phyloP scores from a whole-genome alignment of 2,888 invertebrate species.

The Dynastes tityus region DNA sequence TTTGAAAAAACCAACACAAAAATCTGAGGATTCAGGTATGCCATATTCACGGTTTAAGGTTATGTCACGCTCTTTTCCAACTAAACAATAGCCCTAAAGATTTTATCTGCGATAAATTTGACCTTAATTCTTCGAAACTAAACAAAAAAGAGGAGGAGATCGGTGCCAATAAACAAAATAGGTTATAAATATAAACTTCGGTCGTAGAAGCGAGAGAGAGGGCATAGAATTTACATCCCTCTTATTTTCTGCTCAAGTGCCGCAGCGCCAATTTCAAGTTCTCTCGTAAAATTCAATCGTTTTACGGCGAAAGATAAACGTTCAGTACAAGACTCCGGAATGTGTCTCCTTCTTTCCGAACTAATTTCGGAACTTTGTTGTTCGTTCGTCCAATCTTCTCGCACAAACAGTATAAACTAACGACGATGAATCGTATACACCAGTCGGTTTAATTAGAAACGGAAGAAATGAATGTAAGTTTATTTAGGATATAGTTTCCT shows the following conservation, averaged over 20 bases:
- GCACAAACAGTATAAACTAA: slow-evolving; percentile 17
- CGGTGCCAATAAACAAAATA: not conserved
- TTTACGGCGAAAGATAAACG: slow-evolving; percentile 42
- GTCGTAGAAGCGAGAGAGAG: not conserved
- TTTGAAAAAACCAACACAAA: no score
- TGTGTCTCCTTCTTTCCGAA: slow-evolving; percentile 24
- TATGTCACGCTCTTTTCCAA: no score
- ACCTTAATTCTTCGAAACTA: no score
- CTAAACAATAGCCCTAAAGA: no score
- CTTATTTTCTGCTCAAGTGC: slow-evolving; percentile 27
- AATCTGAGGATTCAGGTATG: no score
- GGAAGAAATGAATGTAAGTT: no score
- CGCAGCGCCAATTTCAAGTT: slow-evolving; percentile 39
- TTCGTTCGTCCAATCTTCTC: slow-evolving; percentile 21
- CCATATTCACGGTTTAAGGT: no score
- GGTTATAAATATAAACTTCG: slow-evolving; percentile 15
- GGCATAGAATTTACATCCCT: not conserved
- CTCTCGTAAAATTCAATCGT: slow-evolving; percentile 43
- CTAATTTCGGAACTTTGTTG: slow-evolving; percentile 27
- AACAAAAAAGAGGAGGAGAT: not conserved
- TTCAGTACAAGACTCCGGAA: not conserved
- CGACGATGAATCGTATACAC: not conserved
- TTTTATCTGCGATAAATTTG: no score
- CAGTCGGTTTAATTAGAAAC: no score
- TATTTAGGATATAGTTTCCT: no score